Percentiles rank a stretch among this genome's conserved stretches.
Evolutionary conservation across 1,140 invertebrate genomes (phyloP).

Genomic region (Drosophila willistoni): DNA sequence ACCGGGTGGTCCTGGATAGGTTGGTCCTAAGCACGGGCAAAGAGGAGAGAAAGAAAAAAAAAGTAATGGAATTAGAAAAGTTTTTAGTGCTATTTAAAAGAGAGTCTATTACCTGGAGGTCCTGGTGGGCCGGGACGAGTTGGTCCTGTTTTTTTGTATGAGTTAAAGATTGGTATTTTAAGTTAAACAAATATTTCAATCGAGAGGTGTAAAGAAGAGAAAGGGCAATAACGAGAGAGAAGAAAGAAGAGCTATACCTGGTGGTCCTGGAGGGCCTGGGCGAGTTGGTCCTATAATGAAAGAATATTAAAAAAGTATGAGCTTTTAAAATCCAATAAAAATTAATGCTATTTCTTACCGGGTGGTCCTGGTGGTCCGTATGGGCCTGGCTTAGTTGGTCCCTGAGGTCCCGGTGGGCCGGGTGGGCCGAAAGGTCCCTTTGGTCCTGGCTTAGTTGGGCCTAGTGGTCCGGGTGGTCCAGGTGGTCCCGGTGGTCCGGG

Average conservation of each 20-base stretch:
- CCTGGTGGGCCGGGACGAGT: conserved; percentile 59
- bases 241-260: background rate
- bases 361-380: conserved; percentile 62
- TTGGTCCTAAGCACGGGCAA: conserved; percentile 30
- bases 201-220: background rate
- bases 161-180: too few species aligned
- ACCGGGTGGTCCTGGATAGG: conserved; percentile 42
- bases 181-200: too few species aligned
- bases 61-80: background rate
- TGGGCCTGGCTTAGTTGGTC: conserved; percentile 48
- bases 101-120: conserved; percentile 28
- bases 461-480: conserved; percentile 66
- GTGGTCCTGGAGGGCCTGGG: conserved; percentile 10
- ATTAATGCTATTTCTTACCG: background rate
- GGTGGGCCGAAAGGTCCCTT: conserved; percentile 69
- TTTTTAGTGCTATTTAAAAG: background rate
- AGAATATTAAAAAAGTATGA: background rate
- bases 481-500: conserved; percentile 72
- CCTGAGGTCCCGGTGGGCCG: conserved; percentile 54
- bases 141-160: conserved; percentile 7
- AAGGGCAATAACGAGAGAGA: background rate
- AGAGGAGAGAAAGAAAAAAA: background rate
- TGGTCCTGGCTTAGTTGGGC: conserved; percentile 50
- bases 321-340: background rate
- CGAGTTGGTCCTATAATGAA: background rate